phyloP scores from a whole-genome alignment of 35 echinoderm and acorn worm species.

The Ophioderma brevispina region DNA sequence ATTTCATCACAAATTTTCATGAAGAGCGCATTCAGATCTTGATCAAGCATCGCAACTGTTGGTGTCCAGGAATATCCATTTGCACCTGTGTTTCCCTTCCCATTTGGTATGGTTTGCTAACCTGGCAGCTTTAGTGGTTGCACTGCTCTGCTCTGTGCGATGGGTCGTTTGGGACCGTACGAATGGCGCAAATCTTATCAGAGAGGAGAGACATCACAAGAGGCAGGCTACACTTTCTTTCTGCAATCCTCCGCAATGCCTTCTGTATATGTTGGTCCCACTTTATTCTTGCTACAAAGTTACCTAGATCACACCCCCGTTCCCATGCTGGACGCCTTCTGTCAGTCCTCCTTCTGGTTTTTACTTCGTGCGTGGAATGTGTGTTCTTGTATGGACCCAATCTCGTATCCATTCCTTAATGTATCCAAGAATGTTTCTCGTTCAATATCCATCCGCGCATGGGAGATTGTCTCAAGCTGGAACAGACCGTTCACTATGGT shows the following conservation, averaged over 20 bases:
- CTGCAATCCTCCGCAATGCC: slow-evolving; percentile 47
- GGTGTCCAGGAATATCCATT: slow-evolving; percentile 70
- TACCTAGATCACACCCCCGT: slow-evolving; percentile 45
- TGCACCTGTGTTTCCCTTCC: slow-evolving; percentile 65
- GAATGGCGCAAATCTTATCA: slow-evolving; percentile 52
- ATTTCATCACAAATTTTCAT: slow-evolving; percentile 61
- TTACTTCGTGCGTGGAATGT: slow-evolving; percentile 55
- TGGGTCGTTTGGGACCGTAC: slow-evolving; percentile 60
- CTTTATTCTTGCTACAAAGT: slow-evolving; percentile 57
- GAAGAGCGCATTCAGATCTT: slow-evolving; percentile 44
- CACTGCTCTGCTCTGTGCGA: slow-evolving; percentile 33
- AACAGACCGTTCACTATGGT: slow-evolving; percentile 67
- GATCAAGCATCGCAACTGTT: slow-evolving; percentile 70
- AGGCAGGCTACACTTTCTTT: slow-evolving; percentile 60
- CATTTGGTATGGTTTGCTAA: slow-evolving; percentile 69
- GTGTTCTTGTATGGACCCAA: slow-evolving; percentile 73
- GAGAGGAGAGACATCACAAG: slow-evolving; percentile 56
- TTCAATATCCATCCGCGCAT: slow-evolving; percentile 18
- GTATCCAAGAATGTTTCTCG: slow-evolving; percentile 55
- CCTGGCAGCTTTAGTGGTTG: slow-evolving; percentile 60
- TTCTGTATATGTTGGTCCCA: slow-evolving; percentile 26
- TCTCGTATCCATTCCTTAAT: slow-evolving; percentile 58
- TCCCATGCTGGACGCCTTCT: slow-evolving; percentile 62
- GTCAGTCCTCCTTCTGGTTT: slow-evolving; percentile 63
- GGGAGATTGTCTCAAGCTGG: slow-evolving; percentile 52